These are phyloP conservation scores for Stenopsyche tienmushanensis DNA, from an alignment of 1,140 invertebrate genomes.

Conservation along the genomic window DNA sequence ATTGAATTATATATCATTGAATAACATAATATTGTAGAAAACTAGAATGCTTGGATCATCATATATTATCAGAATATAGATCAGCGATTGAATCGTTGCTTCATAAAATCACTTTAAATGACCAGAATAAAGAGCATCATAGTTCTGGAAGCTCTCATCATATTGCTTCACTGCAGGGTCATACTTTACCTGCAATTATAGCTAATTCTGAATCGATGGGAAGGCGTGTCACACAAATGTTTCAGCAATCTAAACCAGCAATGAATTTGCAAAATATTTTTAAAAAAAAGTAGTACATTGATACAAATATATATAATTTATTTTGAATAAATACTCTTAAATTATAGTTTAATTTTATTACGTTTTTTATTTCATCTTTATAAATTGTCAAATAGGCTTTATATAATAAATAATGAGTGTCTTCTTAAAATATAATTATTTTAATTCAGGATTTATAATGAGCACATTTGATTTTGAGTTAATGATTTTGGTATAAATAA, in stretches of 20 bases:
- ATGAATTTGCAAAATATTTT: slow-evolving; percentile 55
- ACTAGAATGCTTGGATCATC: slow-evolving; percentile 27
- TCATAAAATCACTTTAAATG: slow-evolving; percentile 39
- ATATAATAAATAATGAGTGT: too few relatives aligned
- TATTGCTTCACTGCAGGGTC: slow-evolving; percentile 3
- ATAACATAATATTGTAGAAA: slow-evolving; percentile 24
- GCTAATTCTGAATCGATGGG: slow-evolving; percentile 50
- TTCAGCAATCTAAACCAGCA: slow-evolving; percentile 52
- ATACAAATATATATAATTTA: not conserved
- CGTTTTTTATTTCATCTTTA: too few relatives aligned
- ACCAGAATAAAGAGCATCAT: slow-evolving; percentile 6
- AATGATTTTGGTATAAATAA: slow-evolving; percentile 60
- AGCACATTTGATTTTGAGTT: too few relatives aligned
- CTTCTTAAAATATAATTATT: too few relatives aligned
- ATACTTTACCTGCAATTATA: slow-evolving; percentile 40
- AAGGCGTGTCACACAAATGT: slow-evolving; percentile 51
- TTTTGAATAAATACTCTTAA: not conserved
- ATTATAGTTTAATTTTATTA: not conserved
- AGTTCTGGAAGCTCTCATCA: slow-evolving; percentile 15
- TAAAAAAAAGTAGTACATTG: slow-evolving; percentile 48
- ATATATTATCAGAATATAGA: slow-evolving; percentile 44
- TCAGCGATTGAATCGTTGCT: slow-evolving; percentile 50
- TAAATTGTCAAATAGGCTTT: too few relatives aligned
- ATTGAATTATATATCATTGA: too few relatives aligned
- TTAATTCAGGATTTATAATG: too few relatives aligned